Evolutionary conservation across 2,888 invertebrate genomes (phyloP).

Genomic region (Sinodicranocentrus sp.): DNA sequence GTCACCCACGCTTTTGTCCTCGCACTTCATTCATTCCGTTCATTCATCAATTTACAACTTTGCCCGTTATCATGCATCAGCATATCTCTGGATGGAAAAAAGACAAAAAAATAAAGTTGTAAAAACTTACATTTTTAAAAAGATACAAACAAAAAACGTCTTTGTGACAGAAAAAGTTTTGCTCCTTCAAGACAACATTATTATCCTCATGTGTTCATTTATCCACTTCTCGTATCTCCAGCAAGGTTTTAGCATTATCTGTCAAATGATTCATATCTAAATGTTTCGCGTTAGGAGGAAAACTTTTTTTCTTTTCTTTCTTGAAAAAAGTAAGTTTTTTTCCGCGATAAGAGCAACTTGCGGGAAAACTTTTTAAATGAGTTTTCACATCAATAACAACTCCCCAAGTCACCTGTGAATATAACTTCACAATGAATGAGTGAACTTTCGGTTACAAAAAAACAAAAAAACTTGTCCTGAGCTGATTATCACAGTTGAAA

Average conservation of each 20-base stretch:
- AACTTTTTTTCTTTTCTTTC: neutral
- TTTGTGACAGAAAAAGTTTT: too few relatives aligned
- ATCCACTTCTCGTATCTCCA: neutral
- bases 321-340: neutral
- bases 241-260: constrained; percentile 25
- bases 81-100: too few relatives aligned
- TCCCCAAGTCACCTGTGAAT: neutral
- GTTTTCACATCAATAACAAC: constrained; percentile 25
- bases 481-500: neutral
- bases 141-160: too few relatives aligned
- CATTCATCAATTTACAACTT: too few relatives aligned
- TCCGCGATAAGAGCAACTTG: neutral
- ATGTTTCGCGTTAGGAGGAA: constrained; percentile 6
- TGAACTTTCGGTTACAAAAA: neutral
- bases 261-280: constrained; percentile 33
- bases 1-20: too few relatives aligned
- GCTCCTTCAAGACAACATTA: too few relatives aligned
- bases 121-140: too few relatives aligned
- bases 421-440: neutral
- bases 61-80: too few relatives aligned
- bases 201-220: constrained; percentile 5
- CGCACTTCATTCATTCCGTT: too few relatives aligned
- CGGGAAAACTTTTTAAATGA: neutral
- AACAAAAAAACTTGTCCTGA: neutral
- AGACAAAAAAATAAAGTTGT: too few relatives aligned